Percentiles rank a stretch among this genome's conserved stretches.
Evolutionary conservation across 2,888 invertebrate genomes (phyloP).

Genomic region (Trissolcus japonicus): DNA sequence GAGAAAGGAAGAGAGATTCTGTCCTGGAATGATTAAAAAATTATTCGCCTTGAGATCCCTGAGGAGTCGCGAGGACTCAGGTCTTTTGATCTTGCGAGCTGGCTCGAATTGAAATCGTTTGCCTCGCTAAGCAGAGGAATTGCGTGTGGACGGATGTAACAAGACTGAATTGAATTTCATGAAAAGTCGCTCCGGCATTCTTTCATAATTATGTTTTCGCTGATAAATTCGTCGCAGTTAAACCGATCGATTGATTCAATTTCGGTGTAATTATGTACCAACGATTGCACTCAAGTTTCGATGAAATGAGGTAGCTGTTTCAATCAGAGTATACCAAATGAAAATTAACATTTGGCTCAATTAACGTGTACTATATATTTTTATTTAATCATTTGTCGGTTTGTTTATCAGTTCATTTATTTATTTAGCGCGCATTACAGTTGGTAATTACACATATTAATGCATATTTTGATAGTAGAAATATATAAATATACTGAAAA

Average conservation of each 20-base stretch:
- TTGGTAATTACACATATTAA: too few species aligned
- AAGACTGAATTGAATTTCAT: conserved; percentile 24
- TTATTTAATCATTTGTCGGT: too few species aligned
- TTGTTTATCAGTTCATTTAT: too few species aligned
- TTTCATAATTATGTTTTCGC: conserved; percentile 11
- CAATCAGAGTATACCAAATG: too few species aligned
- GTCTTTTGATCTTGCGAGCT: conserved; percentile 58
- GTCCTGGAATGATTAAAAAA: conserved; percentile 65
- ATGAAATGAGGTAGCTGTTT: conserved; percentile 3
- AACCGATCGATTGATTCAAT: conserved; percentile 12
- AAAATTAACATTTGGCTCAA: too few species aligned
- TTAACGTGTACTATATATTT: too few species aligned
- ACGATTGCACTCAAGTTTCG: conserved; percentile 4
- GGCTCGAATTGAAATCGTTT: conserved; percentile 63
- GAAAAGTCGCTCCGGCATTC: conserved; percentile 9
- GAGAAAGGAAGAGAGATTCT: too few species aligned
- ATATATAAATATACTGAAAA: too few species aligned
- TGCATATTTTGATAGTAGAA: too few species aligned
- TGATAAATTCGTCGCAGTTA: conserved; percentile 14
- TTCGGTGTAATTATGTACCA: conserved; percentile 17
- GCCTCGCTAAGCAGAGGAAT: conserved; percentile 61
- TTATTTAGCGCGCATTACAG: too few species aligned
- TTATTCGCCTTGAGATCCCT: conserved; percentile 62
- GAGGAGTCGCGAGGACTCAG: conserved; percentile 29
- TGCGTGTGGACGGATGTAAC: conserved; percentile 38